Evolutionary conservation across 2,797 vertebrate genomes (phyloP).

Genomic region (Glyptemys insculpta): DNA sequence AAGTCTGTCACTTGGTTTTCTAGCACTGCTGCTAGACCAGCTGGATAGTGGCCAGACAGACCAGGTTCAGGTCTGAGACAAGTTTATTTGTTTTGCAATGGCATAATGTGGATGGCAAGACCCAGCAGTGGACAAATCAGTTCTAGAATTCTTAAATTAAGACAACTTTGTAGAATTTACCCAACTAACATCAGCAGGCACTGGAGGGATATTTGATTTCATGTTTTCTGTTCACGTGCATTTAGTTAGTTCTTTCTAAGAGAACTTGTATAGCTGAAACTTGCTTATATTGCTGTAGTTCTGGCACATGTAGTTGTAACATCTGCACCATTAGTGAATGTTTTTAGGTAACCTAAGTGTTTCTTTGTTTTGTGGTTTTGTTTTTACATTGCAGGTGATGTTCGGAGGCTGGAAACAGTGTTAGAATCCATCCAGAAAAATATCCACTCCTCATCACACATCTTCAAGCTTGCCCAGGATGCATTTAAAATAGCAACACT

Average conservation of each 20-base stretch:
- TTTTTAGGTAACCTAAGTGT: conserved; percentile 28
- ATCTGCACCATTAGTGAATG: neutral
- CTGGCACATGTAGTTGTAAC: neutral
- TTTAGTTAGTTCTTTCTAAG: neutral
- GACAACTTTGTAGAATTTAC: neutral
- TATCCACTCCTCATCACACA: conserved; percentile 96
- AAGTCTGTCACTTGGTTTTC: conserved; percentile 20
- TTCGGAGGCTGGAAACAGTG: conserved; percentile 93
- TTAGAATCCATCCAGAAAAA: conserved; percentile 99
- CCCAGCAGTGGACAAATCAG: neutral
- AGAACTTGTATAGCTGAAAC: neutral
- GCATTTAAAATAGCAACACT: conserved; percentile 99
- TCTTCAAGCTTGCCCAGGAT: conserved; percentile 98
- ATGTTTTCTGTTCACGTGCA: neutral
- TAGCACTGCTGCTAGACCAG: neutral
- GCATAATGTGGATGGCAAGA: neutral
- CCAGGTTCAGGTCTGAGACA: neutral
- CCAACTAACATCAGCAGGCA: neutral
- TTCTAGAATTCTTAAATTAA: neutral
- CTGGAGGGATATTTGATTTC: neutral
- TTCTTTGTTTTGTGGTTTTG: neutral
- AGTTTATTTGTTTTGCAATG: neutral
- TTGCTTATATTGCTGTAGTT: neutral
- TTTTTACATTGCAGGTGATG: conserved; percentile 87
- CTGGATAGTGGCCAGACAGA: neutral